Evolutionary conservation across 2,888 invertebrate species (phyloP).

Genomic region (Blastobasis adustella): DNA sequence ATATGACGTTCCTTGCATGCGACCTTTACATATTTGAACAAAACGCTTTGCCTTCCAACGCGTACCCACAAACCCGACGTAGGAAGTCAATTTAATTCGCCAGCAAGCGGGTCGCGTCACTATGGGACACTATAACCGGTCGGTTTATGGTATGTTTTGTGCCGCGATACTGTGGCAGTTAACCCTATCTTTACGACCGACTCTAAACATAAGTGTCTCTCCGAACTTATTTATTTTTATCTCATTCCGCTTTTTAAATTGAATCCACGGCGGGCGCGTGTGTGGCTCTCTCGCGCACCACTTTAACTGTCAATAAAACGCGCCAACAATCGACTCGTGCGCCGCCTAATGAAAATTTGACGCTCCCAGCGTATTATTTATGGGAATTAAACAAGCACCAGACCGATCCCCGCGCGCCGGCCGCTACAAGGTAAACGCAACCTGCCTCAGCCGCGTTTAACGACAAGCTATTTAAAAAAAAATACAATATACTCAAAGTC

Average conservation of each 20-base stretch:
- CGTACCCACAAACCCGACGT: no score
- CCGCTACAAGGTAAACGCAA: conserved; percentile 9
- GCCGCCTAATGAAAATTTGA: conserved; percentile 65
- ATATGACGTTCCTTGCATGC: no score
- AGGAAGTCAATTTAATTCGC: no score
- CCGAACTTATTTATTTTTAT: conserved; percentile 72
- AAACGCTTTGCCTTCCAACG: no score
- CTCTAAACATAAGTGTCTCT: conserved; percentile 74
- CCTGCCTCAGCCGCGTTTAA: conserved; percentile 33
- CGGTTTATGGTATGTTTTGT: conserved; percentile 72
- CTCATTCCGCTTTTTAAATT: conserved; percentile 73
- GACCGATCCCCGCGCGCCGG: not conserved
- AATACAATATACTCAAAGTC: conserved; percentile 28
- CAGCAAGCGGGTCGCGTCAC: conserved; percentile 40
- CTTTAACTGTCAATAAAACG: conserved; percentile 70
- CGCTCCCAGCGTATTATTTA: conserved; percentile 58
- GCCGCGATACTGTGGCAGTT: conserved; percentile 67
- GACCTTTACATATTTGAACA: no score
- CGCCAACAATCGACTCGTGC: conserved; percentile 47
- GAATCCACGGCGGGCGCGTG: conserved; percentile 67
- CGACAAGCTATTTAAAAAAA: conserved; percentile 43
- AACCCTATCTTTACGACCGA: conserved; percentile 72
- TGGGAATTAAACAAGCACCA: conserved; percentile 31
- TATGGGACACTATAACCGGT: conserved; percentile 56
- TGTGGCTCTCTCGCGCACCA: conserved; percentile 57